Percentiles rank a stretch among this genome's conserved stretches.
phyloP scores from a whole-genome alignment of 2,888 invertebrate genomes.

The Dermolepida albohirtum region DNA sequence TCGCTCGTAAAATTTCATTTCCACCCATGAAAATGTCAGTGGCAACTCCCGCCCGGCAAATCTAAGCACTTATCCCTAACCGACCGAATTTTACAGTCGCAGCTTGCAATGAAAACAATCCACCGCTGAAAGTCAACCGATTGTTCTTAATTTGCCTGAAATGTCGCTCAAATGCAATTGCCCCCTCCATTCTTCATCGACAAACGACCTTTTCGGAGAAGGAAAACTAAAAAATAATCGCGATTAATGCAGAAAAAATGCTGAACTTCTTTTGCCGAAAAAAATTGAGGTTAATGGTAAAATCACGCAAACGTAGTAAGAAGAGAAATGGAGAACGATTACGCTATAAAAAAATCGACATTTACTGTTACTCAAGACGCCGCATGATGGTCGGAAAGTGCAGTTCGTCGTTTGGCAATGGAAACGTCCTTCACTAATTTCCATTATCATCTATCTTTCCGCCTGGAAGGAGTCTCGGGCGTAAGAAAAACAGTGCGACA shows the following conservation, averaged over 20 bases:
- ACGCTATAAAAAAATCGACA: slow-evolving; percentile 23
- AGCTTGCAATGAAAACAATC: slow-evolving; percentile 8
- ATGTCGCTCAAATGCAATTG: slow-evolving; percentile 14
- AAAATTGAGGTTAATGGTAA: slow-evolving; percentile 8
- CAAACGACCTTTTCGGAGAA: too few relatives aligned
- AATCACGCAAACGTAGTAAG: slow-evolving; percentile 18
- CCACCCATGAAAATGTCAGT: slow-evolving; percentile 25
- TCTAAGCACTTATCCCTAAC: slow-evolving; percentile 19
- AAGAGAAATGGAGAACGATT: slow-evolving; percentile 19
- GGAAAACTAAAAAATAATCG: too few relatives aligned
- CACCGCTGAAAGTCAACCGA: slow-evolving; percentile 7
- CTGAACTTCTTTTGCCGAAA: not conserved
- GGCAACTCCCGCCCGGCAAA: slow-evolving; percentile 2
- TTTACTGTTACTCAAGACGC: slow-evolving; percentile 31
- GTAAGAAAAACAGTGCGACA: slow-evolving; percentile 55
- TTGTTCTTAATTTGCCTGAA: slow-evolving; percentile 9
- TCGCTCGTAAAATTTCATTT: slow-evolving; percentile 27
- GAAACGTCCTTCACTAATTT: slow-evolving; percentile 61
- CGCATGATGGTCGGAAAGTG: slow-evolving; percentile 54
- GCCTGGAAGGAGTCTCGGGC: slow-evolving; percentile 36
- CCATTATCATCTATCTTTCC: slow-evolving; percentile 64
- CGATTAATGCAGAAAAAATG: too few relatives aligned
- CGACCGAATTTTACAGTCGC: slow-evolving; percentile 23
- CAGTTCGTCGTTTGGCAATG: slow-evolving; percentile 57
- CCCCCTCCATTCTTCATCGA: not conserved